Evolutionary conservation across 1,140 invertebrate species (phyloP).

Genomic region (Hestina assimilis): DNA sequence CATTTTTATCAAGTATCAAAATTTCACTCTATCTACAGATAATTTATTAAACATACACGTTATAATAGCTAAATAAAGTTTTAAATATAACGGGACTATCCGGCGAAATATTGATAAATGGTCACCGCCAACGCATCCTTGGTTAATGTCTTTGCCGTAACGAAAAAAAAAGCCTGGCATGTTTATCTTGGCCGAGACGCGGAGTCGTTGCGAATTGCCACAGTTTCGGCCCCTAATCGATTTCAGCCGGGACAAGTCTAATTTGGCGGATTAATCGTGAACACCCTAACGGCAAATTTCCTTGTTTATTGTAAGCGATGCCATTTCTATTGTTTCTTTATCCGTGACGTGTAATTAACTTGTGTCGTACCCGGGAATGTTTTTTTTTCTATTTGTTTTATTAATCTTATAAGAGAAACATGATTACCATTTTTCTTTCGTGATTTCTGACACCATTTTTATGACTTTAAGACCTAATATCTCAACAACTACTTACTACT

Average conservation of each 20-base stretch:
- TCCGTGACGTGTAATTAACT: constrained; percentile 1
- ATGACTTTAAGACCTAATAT: no score
- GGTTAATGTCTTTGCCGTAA: constrained; percentile 73
- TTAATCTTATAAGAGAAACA: no score
- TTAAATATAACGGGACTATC: constrained; percentile 5
- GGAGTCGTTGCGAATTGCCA: constrained; percentile 58
- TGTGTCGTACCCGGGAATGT: not conserved
- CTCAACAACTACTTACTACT: no score
- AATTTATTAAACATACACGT: no score
- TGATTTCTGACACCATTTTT: no score
- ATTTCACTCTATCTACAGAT: no score
- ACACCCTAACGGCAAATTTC: constrained; percentile 69
- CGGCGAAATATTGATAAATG: constrained; percentile 21
- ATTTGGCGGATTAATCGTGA: constrained; percentile 73
- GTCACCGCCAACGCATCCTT: constrained; percentile 63
- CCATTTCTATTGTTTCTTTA: constrained; percentile 32
- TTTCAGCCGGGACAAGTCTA: constrained; percentile 66
- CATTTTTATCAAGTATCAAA: no score
- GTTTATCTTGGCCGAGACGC: constrained; percentile 72
- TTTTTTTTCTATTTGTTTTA: not conserved
- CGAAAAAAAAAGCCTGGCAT: constrained; percentile 70
- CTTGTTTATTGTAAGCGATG: constrained; percentile 62
- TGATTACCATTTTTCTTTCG: no score
- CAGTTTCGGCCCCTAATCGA: constrained; percentile 71
- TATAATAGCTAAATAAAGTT: no score